phyloP scores from a whole-genome alignment of 2,113 vertebrate species.

The Dicentrarchus labrax region DNA sequence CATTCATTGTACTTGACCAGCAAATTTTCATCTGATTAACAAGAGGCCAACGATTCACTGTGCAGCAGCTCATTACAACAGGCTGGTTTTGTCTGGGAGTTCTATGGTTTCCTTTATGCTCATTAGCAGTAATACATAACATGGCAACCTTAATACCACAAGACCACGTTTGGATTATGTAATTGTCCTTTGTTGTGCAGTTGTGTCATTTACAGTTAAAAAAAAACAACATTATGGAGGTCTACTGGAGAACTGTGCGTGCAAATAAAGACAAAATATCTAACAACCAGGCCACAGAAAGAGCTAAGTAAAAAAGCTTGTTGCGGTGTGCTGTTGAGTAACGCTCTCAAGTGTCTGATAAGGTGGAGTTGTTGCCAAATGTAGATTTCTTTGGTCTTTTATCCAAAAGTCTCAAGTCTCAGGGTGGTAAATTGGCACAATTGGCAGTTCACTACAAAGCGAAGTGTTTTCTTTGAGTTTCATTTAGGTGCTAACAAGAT shows the following conservation, averaged over 20 bases:
- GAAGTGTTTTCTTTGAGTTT: conserved; percentile 31
- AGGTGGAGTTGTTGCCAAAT: conserved; percentile 53
- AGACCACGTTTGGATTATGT: neutral
- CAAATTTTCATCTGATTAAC: conserved; percentile 10
- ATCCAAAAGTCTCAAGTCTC: conserved; percentile 52
- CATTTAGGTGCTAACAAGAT: conserved; percentile 30
- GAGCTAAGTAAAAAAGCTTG: conserved; percentile 11
- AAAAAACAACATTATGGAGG: neutral
- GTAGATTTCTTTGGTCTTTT: conserved; percentile 51
- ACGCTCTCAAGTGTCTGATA: conserved; percentile 31
- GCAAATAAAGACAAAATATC: conserved; percentile 3
- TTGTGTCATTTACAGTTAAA: neutral
- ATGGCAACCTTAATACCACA: neutral
- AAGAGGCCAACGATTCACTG: neutral
- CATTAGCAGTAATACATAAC: conserved; percentile 3
- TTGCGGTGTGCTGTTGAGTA: conserved; percentile 23
- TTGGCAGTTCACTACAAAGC: conserved; percentile 44
- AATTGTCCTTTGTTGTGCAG: neutral
- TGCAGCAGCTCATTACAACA: conserved; percentile 14
- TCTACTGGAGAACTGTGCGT: neutral
- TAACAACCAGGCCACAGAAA: conserved; percentile 3
- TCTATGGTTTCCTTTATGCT: neutral
- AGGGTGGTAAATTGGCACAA: conserved; percentile 25
- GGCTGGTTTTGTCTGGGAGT: neutral
- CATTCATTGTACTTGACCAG: conserved; percentile 1